Evolutionary conservation across 2,888 invertebrate genomes (phyloP), one percentile per base, ranked within the genome.

Genomic region (Willowsia nigromaculata): DNA sequence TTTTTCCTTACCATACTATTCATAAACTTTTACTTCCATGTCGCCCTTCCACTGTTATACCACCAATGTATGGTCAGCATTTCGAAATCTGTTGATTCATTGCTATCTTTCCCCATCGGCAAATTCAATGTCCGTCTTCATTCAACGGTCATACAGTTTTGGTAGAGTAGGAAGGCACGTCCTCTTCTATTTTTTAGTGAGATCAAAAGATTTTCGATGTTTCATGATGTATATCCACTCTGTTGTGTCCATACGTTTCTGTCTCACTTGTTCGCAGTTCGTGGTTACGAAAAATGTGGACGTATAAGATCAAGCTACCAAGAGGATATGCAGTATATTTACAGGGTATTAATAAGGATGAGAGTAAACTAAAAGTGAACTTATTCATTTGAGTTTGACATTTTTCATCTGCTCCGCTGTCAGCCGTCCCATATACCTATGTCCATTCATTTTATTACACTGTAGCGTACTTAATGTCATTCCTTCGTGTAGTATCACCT

Each of bases 41-140:
- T n/a, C 27, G 47, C 11, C n/a, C n/a, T n/a, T n/a, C n/a, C n/a
- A 62, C 4, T 62, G 30, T 30, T 30, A 30, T 9, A 11, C 4
- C 15, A 30, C 30, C 25, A 33, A 27, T 76, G 50, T 76, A 30
- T 27, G 11, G 33, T 78, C 56, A 56, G 78, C 78, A 43, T 81
- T 81, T 81, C 81, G 62, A 81, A 81, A 81, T 81, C 81, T 81
- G 81, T 81, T 81, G 81, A 81, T 81, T 81, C 81, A 81, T 43
- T 53, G 53, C 78, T 40, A 81, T 81, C 62, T 62, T 81, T 81
- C 27, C 62, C 81, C 43, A 81, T 81, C 59, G 81, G 43, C 81
- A 62, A 81, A 43, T 62, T 81, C 40, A 62, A 13, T 62, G 62
- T 40, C 62, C 62, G 15, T 62, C 81, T 62, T 81, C 53, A 78